Evolutionary conservation across 2,797 vertebrate species (phyloP), one percentile per base, ranked within the genome.

Genomic region (Gephyroberyx darwinii): DNA sequence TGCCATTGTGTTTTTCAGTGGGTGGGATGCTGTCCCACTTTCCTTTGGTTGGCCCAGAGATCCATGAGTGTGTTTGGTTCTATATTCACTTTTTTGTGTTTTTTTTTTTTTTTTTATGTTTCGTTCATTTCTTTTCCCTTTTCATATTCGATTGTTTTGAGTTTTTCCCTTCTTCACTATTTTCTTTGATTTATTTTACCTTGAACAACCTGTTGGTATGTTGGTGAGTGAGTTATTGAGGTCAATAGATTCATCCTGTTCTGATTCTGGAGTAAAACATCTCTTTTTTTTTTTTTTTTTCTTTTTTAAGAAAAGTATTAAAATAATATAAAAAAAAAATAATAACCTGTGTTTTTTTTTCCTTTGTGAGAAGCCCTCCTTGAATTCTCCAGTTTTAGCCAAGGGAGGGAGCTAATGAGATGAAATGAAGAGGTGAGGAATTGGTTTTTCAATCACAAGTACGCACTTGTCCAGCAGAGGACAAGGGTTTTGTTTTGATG

Each of bases 211-310:
- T 82, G 93, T 94, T 90, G 92, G 91, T 92, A 93, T 94, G 92
- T 94, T 84, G 86, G 81, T 87, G 86, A 90, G 81, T 89, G 89
- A 90, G 78, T 86, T 89, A 81, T 89, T 84, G 85, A 92, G 88
- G 89, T 90, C 84, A 88, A 87, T 89, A 84, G 93, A 94, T 93
- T 89, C 91, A 92, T 93, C 94, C 90, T 94, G 93, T 95, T 95
- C 93, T 93, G 91, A 94, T 93, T 93, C 94, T 93, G 92, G 94
- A 95, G 92, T 93, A 94, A 92, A 93, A 86, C 92, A 83, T 81
- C 66, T 83, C 58, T 90, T 89, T 93, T 94, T 2, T 26, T 26
- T 26, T 2, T 26, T 26, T 26, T 26, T 26, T 26, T 26, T 26
- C 4, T 26, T 26, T 93, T 95, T 94, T 93, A 91, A 87, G 75